Conservation (phyloP, 2,797 vertebrate genomes). For the Neoniphon sammara region DNA sequence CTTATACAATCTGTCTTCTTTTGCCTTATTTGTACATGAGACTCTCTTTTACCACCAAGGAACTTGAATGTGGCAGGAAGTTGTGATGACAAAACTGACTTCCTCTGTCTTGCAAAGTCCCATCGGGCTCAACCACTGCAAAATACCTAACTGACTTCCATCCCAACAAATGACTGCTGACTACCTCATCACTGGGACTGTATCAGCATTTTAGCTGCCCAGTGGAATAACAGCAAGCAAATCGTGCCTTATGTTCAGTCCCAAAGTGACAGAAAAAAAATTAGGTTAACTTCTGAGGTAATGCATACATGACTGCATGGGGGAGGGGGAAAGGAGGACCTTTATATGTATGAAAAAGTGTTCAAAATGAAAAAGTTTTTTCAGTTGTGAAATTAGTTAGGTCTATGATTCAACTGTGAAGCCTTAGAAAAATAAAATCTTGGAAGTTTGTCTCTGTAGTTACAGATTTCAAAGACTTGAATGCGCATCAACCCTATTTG, state of each 20-base stretch:
- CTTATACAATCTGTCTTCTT: constrained; percentile 71
- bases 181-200: neutral
- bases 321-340: neutral
- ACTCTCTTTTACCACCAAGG: constrained; percentile 39
- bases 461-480: no score
- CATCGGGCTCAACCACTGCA: neutral
- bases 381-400: neutral
- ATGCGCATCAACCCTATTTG: no score
- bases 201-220: neutral
- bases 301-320: neutral
- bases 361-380: neutral
- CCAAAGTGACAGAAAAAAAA: neutral
- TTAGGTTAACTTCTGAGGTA: neutral
- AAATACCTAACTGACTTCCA: constrained; percentile 4
- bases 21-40: constrained; percentile 85
- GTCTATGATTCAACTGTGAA: neutral
- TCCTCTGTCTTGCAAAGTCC: constrained; percentile 65
- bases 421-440: no score
- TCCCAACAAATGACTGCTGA: constrained; percentile 19
- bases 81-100: constrained; percentile 72
- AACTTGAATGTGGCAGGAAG: constrained; percentile 77
- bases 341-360: constrained; percentile 10
- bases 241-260: neutral
- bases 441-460: no score
- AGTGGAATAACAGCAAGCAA: neutral